These are phyloP conservation scores for Scolopax mira DNA, from an alignment of 2,113 vertebrate genomes.

Conservation along the genomic window DNA sequence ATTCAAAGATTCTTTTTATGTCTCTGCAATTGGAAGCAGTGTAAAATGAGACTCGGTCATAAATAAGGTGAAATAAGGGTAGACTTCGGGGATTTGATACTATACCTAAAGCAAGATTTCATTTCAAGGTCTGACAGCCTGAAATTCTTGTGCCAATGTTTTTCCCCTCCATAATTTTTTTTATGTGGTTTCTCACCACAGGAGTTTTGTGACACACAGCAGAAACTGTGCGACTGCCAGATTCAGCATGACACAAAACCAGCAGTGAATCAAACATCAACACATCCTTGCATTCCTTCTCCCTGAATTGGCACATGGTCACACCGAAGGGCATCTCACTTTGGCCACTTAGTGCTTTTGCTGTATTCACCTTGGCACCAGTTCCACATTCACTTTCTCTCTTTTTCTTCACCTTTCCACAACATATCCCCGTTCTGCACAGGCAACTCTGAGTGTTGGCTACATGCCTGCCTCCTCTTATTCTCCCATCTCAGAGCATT, in stretches of 20 bases:
- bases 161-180: neutral
- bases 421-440: neutral
- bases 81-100: neutral
- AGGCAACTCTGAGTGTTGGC: neutral
- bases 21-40: neutral
- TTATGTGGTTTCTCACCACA: neutral
- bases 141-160: neutral
- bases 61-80: neutral
- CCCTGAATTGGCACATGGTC: neutral
- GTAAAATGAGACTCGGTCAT: neutral
- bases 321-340: neutral
- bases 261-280: neutral
- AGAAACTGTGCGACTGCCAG: neutral
- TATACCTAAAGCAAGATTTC: neutral
- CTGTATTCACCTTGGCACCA: neutral
- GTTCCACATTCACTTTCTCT: neutral
- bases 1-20: neutral
- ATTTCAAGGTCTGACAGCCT: neutral
- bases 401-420: neutral
- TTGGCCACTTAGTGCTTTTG: neutral
- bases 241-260: neutral
- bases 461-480: neutral
- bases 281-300: neutral
- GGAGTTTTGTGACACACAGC: slow-evolving; percentile 1
- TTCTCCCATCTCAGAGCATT: neutral